These are phyloP conservation scores for Axea sp. DNA, from an alignment of 2,888 invertebrate genomes.

Conservation along the genomic window DNA sequence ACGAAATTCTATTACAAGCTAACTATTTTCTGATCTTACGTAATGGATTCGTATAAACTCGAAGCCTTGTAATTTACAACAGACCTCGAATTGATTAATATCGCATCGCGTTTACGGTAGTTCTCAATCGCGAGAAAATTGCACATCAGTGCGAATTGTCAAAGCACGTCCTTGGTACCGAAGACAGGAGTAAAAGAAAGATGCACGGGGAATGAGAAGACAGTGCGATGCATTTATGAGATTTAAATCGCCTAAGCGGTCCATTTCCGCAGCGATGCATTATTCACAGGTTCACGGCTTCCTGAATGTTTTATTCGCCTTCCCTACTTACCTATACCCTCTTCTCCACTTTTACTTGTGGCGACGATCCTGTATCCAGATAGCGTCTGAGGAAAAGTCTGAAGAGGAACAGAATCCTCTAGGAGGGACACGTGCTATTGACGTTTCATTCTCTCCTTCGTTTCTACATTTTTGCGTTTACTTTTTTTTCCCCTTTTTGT, in stretches of 20 bases:
- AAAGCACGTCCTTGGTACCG: conserved; percentile 1
- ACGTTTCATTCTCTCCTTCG: conserved; percentile 18
- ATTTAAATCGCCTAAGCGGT: conserved; percentile 78
- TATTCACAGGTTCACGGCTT: conserved; percentile 74
- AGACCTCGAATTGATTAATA: conserved; percentile 12
- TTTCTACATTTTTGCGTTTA: conserved; percentile 13
- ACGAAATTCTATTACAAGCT: no score
- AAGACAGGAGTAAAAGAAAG: not conserved
- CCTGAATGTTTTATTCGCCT: conserved; percentile 73
- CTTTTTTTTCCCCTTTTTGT: conserved; percentile 7
- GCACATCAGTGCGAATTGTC: conserved; percentile 11
- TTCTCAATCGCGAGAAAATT: no score
- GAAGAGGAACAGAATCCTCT: conserved; percentile 29
- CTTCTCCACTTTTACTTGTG: conserved; percentile 45
- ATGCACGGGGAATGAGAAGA: conserved; percentile 16
- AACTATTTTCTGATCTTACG: no score
- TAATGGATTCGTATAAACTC: no score
- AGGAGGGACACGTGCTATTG: conserved; percentile 47
- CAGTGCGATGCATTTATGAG: conserved; percentile 75
- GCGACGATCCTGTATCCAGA: conserved; percentile 47
- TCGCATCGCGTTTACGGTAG: conserved; percentile 21
- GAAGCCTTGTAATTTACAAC: no score
- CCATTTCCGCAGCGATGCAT: conserved; percentile 77
- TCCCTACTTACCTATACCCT: conserved; percentile 52
- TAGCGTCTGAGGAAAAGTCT: conserved; percentile 43